Evolutionary conservation across 1,140 invertebrate species (phyloP).

Genomic region (Adoxophyes honmai): DNA sequence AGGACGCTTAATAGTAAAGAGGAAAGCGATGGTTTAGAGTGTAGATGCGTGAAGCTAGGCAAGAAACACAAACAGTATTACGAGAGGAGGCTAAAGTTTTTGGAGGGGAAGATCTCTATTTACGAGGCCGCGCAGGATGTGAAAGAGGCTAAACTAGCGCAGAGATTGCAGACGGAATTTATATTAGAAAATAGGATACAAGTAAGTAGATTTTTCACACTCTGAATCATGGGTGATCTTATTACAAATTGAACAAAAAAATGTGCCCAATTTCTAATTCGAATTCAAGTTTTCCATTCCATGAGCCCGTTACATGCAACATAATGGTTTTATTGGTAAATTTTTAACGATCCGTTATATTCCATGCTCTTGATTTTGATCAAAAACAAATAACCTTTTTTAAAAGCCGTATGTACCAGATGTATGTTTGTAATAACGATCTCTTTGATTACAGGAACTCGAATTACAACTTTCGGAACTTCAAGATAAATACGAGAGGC

Average conservation of each 20-base stretch:
- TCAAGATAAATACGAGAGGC: conserved; percentile 77
- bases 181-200: conserved; percentile 75
- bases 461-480: conserved; percentile 76
- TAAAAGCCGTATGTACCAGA: too few species aligned
- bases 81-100: conserved; percentile 77
- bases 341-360: too few species aligned
- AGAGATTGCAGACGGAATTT: conserved; percentile 78
- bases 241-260: too few species aligned
- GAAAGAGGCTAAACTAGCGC: conserved; percentile 77
- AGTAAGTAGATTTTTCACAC: conserved; percentile 32
- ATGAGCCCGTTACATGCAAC: too few species aligned
- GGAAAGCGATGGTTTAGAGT: conserved; percentile 57
- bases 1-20: conserved; percentile 64
- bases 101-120: conserved; percentile 79
- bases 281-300: too few species aligned
- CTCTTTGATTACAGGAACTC: conserved; percentile 69
- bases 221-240: too few species aligned
- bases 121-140: conserved; percentile 80
- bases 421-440: too few species aligned
- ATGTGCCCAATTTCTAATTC: too few species aligned
- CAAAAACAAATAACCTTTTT: too few species aligned
- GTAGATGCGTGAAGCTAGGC: conserved; percentile 70
- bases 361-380: too few species aligned
- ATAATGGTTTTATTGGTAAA: too few species aligned
- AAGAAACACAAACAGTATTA: conserved; percentile 79